phyloP scores from a whole-genome alignment of 2,113 vertebrate genomes.

The Cebidichthys violaceus region DNA sequence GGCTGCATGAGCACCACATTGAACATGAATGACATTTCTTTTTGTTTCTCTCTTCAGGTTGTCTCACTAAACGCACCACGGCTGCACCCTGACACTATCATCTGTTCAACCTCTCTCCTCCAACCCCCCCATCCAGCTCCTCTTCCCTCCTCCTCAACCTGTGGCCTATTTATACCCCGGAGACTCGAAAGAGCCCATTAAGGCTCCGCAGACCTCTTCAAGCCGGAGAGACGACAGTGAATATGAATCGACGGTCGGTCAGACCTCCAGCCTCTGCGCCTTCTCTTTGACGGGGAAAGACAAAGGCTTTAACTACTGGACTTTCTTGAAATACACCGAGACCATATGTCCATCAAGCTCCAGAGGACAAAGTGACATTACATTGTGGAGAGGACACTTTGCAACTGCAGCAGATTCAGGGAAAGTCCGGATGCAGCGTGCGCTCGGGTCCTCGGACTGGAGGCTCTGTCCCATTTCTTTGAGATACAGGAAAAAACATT shows the following conservation, averaged over 20 bases:
- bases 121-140: constrained; percentile 23
- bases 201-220: constrained; percentile 54
- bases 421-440: constrained; percentile 38
- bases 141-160: constrained; percentile 63
- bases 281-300: background rate
- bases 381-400: background rate
- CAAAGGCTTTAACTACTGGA: background rate
- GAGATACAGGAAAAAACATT: background rate
- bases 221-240: constrained; percentile 37
- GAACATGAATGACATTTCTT: background rate
- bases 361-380: background rate
- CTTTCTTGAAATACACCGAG: background rate
- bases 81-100: constrained; percentile 66
- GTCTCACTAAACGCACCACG: constrained; percentile 16
- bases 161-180: constrained; percentile 76
- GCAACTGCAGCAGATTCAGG: background rate
- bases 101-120: constrained; percentile 60
- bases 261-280: background rate
- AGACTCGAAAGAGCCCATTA: constrained; percentile 68
- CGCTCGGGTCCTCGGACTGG: background rate
- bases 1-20: background rate
- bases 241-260: constrained; percentile 9
- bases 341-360: background rate
- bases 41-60: constrained; percentile 48
- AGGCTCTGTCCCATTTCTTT: background rate